phyloP scores from a whole-genome alignment of 2,797 vertebrate species.

The Cuculus canorus region DNA sequence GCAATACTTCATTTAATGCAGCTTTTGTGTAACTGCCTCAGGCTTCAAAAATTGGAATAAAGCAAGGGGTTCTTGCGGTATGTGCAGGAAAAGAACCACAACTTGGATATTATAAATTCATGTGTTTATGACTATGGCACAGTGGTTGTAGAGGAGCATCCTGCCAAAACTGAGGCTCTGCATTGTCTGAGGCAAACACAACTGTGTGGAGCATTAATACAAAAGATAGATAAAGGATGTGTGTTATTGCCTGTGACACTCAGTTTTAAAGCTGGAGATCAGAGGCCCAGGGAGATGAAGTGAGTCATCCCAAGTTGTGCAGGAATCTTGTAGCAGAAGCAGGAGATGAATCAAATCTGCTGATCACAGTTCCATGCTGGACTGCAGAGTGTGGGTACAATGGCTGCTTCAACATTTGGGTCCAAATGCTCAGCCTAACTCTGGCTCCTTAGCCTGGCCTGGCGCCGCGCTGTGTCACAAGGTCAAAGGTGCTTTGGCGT shows the following conservation, averaged over 20 bases:
- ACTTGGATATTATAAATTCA: background rate
- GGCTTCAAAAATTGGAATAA: background rate
- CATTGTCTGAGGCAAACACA: background rate
- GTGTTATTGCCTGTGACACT: background rate
- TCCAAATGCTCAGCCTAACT: background rate
- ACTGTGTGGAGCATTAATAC: accelerated
- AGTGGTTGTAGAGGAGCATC: background rate
- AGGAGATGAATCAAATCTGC: background rate
- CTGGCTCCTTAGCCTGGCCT: background rate
- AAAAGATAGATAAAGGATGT: background rate
- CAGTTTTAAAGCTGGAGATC: background rate
- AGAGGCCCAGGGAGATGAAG: background rate
- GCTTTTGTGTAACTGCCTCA: background rate
- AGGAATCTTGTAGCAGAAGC: background rate
- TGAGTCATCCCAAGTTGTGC: no score
- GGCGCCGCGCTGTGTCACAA: background rate
- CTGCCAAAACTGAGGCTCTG: background rate
- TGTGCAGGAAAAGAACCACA: background rate
- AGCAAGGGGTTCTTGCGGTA: background rate
- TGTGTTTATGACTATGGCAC: background rate
- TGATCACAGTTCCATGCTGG: background rate
- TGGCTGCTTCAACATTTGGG: background rate
- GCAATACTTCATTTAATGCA: background rate
- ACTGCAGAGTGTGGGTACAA: background rate
- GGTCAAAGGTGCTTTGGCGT: background rate